Conservation (phyloP, 2,113 vertebrate genomes). For the Tachysurus fulvidraco region DNA sequence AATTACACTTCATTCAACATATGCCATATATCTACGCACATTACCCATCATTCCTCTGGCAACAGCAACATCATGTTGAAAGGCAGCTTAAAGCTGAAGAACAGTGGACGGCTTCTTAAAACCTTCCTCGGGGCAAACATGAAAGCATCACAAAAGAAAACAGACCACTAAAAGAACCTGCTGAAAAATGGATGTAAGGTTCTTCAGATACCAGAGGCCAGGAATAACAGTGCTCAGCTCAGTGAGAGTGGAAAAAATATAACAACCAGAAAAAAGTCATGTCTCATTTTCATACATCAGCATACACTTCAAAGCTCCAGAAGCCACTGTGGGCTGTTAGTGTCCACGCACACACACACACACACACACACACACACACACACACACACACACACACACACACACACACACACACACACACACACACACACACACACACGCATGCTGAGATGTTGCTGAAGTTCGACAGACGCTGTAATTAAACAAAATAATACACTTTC, state of each 20-base stretch:
- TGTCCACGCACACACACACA: conserved; percentile 28
- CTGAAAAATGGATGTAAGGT: conserved; percentile 58
- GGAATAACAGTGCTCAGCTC: conserved; percentile 61
- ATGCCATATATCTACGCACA: too few species aligned
- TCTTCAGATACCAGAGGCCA: conserved; percentile 57
- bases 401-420: conserved; percentile 5
- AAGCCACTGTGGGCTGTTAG: conserved; percentile 39
- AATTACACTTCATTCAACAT: neutral
- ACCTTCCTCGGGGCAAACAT: conserved; percentile 43
- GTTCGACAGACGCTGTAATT: conserved; percentile 21
- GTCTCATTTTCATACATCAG: conserved; percentile 56
- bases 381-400: neutral
- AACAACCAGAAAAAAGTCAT: conserved; percentile 34
- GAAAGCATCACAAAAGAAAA: conserved; percentile 63
- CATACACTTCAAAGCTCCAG: conserved; percentile 48
- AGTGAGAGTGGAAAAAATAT: conserved; percentile 43
- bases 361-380: neutral
- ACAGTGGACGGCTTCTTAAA: conserved; percentile 58
- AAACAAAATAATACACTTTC: conserved; percentile 5
- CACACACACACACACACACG: neutral
- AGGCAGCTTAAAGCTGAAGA: neutral
- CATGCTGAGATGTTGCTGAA: neutral
- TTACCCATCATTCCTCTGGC: neutral
- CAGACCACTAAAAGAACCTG: conserved; percentile 55
- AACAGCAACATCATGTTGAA: neutral